Base-by-base conservation (phyloP, 2,113 vertebrate genomes). In the Xenopus laevis region DNA sequence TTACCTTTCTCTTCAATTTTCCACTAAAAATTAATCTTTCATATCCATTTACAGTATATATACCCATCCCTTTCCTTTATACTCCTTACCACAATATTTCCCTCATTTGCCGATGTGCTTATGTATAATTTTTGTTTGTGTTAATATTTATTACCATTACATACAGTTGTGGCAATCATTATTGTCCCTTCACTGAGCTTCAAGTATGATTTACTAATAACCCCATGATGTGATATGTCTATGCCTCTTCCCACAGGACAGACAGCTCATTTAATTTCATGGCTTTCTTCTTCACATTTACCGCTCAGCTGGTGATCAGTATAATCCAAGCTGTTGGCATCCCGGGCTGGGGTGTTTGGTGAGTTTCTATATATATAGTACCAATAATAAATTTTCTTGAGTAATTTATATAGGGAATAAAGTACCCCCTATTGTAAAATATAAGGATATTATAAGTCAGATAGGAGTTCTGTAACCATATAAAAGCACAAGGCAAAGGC, bases 251-350 rank as follows among this genome's bases (percentile, higher is more conserved):
- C 40, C 46, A 57, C 79, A 99, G 97, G 93, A 93, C 88, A 33
- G 97, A 98, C 89, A 98, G 97, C 74, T 99, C 97, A 73, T 99
- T 98, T 87, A 97, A 97, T 86, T 99, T 95, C 90, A 99, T 99
- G 97, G 88, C 93, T 0, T 99, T 99, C 87, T 99, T 99, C 86
- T 99, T 99, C 82, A 94, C 96, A 55, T 98, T 99, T 86, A 96
- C 96, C 94, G 96, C 95, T 16, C 97, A 99, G 88, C 82, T 98
- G 81, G 94, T 94, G 80, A 98, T 99, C 86, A 95, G 95, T 80
- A 92, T 97, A 79, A 96, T 99, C 82, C 97, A 99, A 81, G 90
- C 94, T 0, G 94, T 99, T 17, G 97, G 97, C 13, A 98, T 99
- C 77, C 96, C 97, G 40, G 97, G 97, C 81, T 99, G 97, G 97